Evolutionary conservation across 2,888 invertebrate species (phyloP).

Genomic region (Elegia similella): DNA sequence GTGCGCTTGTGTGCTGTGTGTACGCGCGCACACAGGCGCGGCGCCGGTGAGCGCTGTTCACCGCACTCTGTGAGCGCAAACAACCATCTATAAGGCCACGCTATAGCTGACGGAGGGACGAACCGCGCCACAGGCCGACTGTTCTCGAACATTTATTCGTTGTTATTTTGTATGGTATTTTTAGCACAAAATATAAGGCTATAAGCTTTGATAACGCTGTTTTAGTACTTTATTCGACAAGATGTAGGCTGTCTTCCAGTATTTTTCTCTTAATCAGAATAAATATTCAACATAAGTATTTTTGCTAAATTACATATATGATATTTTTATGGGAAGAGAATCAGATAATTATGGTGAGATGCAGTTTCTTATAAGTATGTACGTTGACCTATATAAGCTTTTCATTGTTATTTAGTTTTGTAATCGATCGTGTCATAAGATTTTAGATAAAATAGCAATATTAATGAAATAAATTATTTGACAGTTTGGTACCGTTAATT

Average conservation of each 20-base stretch:
- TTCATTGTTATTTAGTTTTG: too few species aligned
- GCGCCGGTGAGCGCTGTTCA: conserved; percentile 81
- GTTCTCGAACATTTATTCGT: conserved; percentile 46
- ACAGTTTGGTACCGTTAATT: too few species aligned
- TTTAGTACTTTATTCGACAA: not conserved
- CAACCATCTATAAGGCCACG: conserved; percentile 83
- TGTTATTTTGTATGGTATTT: conserved; percentile 22
- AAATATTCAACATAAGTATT: too few species aligned
- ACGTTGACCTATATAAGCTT: too few species aligned
- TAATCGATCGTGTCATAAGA: too few species aligned
- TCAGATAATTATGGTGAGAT: too few species aligned
- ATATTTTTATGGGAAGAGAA: too few species aligned
- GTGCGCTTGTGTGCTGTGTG: conserved; percentile 45
- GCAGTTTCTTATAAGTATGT: too few species aligned
- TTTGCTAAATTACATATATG: too few species aligned
- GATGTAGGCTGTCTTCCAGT: not conserved
- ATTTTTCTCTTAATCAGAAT: not conserved
- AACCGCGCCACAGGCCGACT: conserved; percentile 64
- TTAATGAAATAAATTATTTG: too few species aligned
- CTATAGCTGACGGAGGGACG: conserved; percentile 79
- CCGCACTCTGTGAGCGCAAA: conserved; percentile 83
- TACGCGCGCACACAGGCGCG: conserved; percentile 63
- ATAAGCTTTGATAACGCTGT: not conserved
- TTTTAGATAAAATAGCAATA: too few species aligned
- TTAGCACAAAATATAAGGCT: not conserved